Conservation (phyloP, 2,113 vertebrate genomes). For the Mastomys coucha region DNA sequence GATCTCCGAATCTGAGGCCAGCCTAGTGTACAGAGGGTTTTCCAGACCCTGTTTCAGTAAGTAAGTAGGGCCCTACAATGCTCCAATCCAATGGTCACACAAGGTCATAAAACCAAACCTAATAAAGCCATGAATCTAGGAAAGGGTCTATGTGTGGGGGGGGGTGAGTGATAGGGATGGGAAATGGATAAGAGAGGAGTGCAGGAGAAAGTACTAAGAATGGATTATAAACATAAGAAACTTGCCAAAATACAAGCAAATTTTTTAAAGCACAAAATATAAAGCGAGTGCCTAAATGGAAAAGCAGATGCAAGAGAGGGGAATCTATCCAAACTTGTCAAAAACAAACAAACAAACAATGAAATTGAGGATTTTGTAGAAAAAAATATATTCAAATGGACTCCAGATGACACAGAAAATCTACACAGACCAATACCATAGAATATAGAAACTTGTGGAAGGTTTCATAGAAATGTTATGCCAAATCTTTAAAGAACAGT, state of each 20-base stretch:
- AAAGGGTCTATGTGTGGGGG: background rate
- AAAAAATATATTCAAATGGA: slow-evolving; percentile 55
- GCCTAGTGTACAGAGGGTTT: background rate
- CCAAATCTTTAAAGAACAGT: slow-evolving; percentile 60
- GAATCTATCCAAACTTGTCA: slow-evolving; percentile 40
- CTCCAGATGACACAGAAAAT: slow-evolving; percentile 45
- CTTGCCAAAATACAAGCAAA: background rate
- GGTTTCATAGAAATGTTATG: background rate
- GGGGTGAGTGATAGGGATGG: background rate
- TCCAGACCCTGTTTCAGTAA: background rate
- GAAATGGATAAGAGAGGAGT: background rate
- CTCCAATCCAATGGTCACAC: background rate
- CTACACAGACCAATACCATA: slow-evolving; percentile 47
- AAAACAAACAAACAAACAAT: slow-evolving; percentile 17
- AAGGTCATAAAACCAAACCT: background rate
- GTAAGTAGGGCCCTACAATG: background rate
- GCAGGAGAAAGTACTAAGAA: background rate
- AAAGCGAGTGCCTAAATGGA: background rate
- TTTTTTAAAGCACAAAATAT: background rate
- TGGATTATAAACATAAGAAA: background rate
- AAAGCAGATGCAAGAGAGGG: background rate
- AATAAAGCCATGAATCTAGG: background rate
- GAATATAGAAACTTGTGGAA: slow-evolving; percentile 53
- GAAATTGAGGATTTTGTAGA: slow-evolving; percentile 66
- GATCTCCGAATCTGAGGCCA: background rate